A percentile compares a stretch with the other conserved stretches of the same genome.
Conservation (phyloP, 2,113 vertebrate species). For the Phasianus colchicus region DNA sequence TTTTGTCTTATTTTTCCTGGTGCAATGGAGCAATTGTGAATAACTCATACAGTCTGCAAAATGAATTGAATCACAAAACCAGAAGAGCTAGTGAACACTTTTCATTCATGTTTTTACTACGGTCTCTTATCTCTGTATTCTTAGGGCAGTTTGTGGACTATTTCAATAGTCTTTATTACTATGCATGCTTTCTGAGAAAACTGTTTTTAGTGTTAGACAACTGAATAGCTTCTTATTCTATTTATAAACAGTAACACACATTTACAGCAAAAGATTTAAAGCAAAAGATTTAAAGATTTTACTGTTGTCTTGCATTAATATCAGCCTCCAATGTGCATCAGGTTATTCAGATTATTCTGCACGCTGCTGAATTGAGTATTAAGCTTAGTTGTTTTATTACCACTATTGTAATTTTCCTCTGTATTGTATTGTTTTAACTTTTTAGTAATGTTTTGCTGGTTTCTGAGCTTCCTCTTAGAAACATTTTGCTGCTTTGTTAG, state of each 20-base stretch:
- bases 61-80: not conserved
- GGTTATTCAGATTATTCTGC: not conserved
- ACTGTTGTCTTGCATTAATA: not conserved
- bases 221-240: not conserved
- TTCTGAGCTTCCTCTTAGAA: slow-evolving; percentile 3
- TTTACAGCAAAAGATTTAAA: not conserved
- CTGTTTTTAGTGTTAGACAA: not conserved
- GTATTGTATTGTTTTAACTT: not conserved
- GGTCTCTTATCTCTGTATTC: not conserved
- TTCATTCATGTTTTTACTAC: not conserved
- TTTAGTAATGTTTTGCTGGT: slow-evolving; percentile 2
- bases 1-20: not conserved
- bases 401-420: not conserved
- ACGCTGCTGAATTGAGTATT: not conserved
- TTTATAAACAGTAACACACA: not conserved
- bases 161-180: not conserved
- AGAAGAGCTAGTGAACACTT: not conserved
- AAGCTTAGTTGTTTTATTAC: not conserved
- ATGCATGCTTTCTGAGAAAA: not conserved
- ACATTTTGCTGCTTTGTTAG: slow-evolving; percentile 14
- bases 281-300: not conserved
- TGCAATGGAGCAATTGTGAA: not conserved
- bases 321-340: not conserved
- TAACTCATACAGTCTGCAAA: not conserved
- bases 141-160: not conserved